Percentiles rank a stretch among this genome's conserved stretches.
phyloP scores from a whole-genome alignment of 2,797 vertebrate species.

The Petrocephalus schoutedeni region DNA sequence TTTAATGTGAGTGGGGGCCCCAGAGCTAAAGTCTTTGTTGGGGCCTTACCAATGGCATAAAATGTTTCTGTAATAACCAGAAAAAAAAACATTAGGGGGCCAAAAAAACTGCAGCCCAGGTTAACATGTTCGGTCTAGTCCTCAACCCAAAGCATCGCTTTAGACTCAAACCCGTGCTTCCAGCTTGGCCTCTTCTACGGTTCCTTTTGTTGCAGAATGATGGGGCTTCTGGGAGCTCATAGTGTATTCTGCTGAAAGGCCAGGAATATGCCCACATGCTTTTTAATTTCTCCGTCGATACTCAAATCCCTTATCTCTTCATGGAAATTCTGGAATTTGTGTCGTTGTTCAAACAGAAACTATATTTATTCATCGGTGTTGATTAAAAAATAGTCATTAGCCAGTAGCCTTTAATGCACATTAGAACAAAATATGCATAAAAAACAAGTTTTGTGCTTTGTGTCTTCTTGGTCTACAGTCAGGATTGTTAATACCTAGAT shows the following conservation, averaged over 20 bases:
- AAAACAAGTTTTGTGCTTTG: background rate
- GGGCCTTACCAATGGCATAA: background rate
- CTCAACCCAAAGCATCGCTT: background rate
- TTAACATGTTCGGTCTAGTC: background rate
- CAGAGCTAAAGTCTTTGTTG: background rate
- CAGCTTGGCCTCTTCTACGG: background rate
- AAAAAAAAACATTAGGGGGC: background rate
- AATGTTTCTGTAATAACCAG: background rate
- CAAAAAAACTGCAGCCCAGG: background rate
- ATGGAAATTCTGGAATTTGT: background rate
- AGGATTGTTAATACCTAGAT: slow-evolving; percentile 43
- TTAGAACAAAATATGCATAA: slow-evolving; percentile 8
- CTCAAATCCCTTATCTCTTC: background rate
- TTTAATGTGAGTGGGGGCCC: background rate
- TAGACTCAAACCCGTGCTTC: background rate
- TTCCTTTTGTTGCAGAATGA: background rate
- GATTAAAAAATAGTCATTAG: background rate
- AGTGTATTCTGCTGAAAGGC: background rate
- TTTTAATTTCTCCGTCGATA: background rate
- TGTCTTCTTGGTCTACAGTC: slow-evolving; percentile 23
- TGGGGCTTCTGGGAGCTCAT: background rate
- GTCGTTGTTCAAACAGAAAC: background rate
- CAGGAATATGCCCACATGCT: background rate
- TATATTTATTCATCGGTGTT: background rate
- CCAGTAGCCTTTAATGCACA: background rate